A percentile compares a stretch with the other conserved stretches of the same genome.
Evolutionary conservation across 1,140 invertebrate genomes (phyloP).

Genomic region (Zaprionus tsacasi): DNA sequence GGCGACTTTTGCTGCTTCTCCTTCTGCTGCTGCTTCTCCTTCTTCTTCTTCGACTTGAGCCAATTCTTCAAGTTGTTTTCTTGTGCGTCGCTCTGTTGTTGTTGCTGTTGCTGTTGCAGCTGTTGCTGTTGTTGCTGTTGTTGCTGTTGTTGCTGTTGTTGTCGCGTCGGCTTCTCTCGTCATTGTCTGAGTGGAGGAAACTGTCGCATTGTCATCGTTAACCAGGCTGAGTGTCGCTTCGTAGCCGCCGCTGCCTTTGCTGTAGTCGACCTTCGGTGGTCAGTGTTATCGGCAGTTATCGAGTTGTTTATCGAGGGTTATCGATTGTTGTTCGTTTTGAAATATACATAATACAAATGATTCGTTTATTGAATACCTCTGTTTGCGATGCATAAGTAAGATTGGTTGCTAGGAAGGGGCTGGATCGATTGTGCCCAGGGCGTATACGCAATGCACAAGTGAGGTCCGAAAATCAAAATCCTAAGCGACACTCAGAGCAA

Average conservation of each 20-base stretch:
- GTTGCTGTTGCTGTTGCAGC: slow-evolving; percentile 27
- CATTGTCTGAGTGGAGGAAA: slow-evolving; percentile 9
- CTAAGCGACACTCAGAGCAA: slow-evolving; percentile 2
- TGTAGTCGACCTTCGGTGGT: slow-evolving; percentile 72
- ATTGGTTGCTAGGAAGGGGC: slow-evolving; percentile 12
- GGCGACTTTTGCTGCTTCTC: neutral
- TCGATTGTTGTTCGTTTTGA: slow-evolving; percentile 11
- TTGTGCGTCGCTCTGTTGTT: slow-evolving; percentile 43
- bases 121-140: slow-evolving; percentile 29
- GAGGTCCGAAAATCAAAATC: slow-evolving; percentile 26
- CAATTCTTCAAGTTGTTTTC: slow-evolving; percentile 16
- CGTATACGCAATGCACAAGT: slow-evolving; percentile 34
- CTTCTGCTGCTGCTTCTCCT: slow-evolving; percentile 5
- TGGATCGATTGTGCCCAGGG: neutral
- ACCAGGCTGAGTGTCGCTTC: slow-evolving; percentile 40
- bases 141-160: slow-evolving; percentile 22
- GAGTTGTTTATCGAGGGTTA: neutral
- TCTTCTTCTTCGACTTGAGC: slow-evolving; percentile 16
- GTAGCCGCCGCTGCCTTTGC: slow-evolving; percentile 40
- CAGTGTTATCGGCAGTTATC: neutral
- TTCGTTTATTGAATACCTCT: slow-evolving; percentile 18
- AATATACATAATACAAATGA: slow-evolving; percentile 38
- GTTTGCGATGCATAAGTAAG: neutral
- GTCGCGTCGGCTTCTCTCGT: slow-evolving; percentile 25
- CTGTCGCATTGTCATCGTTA: slow-evolving; percentile 31